Base-by-base conservation (phyloP, 2,113 vertebrate species). In the Corvus cornix region DNA sequence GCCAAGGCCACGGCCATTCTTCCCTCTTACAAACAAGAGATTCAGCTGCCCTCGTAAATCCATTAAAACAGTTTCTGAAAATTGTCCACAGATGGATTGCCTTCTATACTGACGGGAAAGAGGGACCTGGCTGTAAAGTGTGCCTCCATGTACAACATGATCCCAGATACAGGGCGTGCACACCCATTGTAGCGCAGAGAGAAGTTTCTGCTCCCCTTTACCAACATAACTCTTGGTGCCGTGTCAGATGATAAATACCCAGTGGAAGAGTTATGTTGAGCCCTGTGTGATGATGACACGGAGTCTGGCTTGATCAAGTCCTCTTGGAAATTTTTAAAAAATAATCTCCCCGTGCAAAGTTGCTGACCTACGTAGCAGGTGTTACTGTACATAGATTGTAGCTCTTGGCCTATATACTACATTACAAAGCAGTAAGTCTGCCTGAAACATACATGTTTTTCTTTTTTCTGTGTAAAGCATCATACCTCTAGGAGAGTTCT, bases 1-100 rank as follows among this genome's bases (percentile, higher is more conserved):
- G 66, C 43, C 0, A 1, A 89, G 51, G 43, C 39, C n/a, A 14
- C 0, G 0, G 63, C 31, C 1, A 0, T 63, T 68, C 35, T 70
- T 84, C 66, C 16, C 10, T 76, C 11, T 46, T 80, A 39, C 0
- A 0, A 85, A 43, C n/a, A 33, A 23, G 17, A 27, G 44, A 85
- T 93, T 87, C 46, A 35, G 24, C 46, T 87, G 46, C 81, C 64
- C 3, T 5, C 21, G 10, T 55, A 93, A 89, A 85, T 83, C 51
- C 51, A 39, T 91, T 93, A 74, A 90, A 86, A 20, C 43, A 16
- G 68, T 55, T 23, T 62, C 79, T 94, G 53, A 73, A 91, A 64
- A 46, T 35, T 60, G 43, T 62, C 67, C 1, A 4, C 28, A 35
- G 55, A 53, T 67, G n/a, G 60, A 58, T 72, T 81, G 48, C 17